phyloP scores from a whole-genome alignment of 2,113 vertebrate species.

The Hoplias malabaricus region DNA sequence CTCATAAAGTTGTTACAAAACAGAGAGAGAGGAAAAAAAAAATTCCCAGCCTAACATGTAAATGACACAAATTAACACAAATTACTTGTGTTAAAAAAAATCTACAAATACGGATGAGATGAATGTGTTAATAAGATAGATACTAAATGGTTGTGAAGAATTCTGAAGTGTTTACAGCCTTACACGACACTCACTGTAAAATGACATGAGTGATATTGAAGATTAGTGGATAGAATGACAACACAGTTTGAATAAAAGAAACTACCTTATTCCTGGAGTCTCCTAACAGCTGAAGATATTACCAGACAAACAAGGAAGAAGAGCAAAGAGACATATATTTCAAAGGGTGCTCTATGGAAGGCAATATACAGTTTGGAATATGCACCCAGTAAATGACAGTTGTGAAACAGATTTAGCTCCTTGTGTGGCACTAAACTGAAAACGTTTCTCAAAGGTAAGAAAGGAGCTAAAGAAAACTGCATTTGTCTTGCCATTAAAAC shows the following conservation, averaged over 20 bases:
- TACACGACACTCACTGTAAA: neutral
- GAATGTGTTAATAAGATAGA: neutral
- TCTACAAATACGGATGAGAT: neutral
- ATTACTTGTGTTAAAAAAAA: neutral
- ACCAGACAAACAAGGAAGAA: conserved; percentile 82
- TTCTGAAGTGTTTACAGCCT: neutral
- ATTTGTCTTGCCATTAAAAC: too few relatives aligned
- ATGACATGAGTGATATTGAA: conserved; percentile 20
- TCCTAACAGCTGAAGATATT: conserved; percentile 94
- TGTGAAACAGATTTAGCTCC: neutral
- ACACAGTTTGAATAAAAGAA: conserved; percentile 71
- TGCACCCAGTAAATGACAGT: neutral
- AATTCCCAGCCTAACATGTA: neutral
- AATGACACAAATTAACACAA: too few relatives aligned
- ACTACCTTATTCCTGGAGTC: conserved; percentile 99
- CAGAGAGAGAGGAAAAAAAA: neutral
- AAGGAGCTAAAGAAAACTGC: too few relatives aligned
- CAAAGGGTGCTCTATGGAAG: conserved; percentile 64
- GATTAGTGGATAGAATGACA: conserved; percentile 62
- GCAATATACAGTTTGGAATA: conserved; percentile 12
- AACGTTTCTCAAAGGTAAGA: too few relatives aligned
- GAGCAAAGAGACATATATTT: conserved; percentile 84
- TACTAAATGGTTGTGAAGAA: neutral
- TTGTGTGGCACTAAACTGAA: neutral
- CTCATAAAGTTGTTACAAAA: too few relatives aligned